Percentiles rank a stretch among this genome's conserved stretches.
Evolutionary conservation across 2,797 vertebrate species (phyloP).

Genomic region (Parotocinclus haroldoi): DNA sequence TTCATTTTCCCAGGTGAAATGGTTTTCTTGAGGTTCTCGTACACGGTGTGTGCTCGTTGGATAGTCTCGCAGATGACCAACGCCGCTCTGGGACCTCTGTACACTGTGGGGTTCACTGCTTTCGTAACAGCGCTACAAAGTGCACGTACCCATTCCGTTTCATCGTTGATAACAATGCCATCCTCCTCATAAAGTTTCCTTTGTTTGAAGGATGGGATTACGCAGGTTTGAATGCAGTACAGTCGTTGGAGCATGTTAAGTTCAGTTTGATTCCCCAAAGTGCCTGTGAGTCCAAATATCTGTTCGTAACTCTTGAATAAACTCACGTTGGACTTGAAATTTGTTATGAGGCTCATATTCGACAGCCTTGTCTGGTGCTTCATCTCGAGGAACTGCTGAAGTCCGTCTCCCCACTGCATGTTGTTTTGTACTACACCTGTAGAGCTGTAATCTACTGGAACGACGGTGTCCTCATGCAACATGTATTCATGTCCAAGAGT

Average conservation of each 20-base stretch:
- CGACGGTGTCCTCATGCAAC: constrained; percentile 17
- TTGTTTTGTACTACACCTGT: constrained; percentile 63
- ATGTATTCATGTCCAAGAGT: constrained; percentile 35
- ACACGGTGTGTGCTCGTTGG: constrained; percentile 41
- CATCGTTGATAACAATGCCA: constrained; percentile 34
- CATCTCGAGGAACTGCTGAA: constrained; percentile 70
- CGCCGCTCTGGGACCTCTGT: constrained; percentile 53
- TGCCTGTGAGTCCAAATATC: constrained; percentile 66
- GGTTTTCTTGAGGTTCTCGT: not conserved
- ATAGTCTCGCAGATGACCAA: constrained; percentile 67
- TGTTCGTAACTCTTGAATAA: constrained; percentile 56
- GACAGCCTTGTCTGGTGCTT: constrained; percentile 60
- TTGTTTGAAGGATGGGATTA: constrained; percentile 60
- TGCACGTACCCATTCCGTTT: constrained; percentile 51
- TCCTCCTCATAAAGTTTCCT: constrained; percentile 65
- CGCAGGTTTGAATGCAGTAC: constrained; percentile 55
- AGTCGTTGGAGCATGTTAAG: constrained; percentile 53
- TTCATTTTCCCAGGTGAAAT: constrained; percentile 5
- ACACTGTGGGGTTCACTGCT: constrained; percentile 25
- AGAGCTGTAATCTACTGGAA: constrained; percentile 58
- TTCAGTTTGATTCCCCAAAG: constrained; percentile 60
- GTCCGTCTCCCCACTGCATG: constrained; percentile 58
- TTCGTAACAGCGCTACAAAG: constrained; percentile 47
- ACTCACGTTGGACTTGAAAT: constrained; percentile 64
- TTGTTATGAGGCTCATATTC: constrained; percentile 61